Base-by-base conservation (phyloP, 2,888 invertebrate genomes). In the Seira ritae region DNA sequence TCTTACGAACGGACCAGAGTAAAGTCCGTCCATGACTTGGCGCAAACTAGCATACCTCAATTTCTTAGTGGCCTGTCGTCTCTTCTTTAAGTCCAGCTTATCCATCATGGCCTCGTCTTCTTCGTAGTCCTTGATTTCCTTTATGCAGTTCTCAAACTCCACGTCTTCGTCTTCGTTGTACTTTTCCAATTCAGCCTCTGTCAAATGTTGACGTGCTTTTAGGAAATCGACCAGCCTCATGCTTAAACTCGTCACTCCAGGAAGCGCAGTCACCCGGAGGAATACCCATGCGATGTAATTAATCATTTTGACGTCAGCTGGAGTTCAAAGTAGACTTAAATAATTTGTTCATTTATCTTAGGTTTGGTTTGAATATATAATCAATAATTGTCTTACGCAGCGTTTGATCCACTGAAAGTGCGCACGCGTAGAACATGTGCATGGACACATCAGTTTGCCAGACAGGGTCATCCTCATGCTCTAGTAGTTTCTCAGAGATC, bases 361-460 rank as follows among this genome's bases (percentile, higher is more conserved):
- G n/a, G n/a, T n/a, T n/a, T 67, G 17, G 8, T 24, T 19, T 67
- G 10, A 24, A n/a, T n/a, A 1, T 67, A 19, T 22, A 3, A 67
- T 24, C 10, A 3, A 42, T n/a, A n/a, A n/a, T n/a, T n/a, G n/a
- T 60, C 81, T 71, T 76, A 81, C 74, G 74, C 20, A 75, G 20
- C 31, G 62, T 70, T 22, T 15, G 75, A 23, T 81, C 81, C 6
- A 70, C 37, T 10, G 81, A 81, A 0, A 66, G 22, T 12, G 71
- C 60, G 24, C 73, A 67, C 12, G 71, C 50, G 23, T 74, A 80
- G 46, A 80, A 74, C 62, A 76, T 70, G 22, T 75, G 81, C 81
- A 81, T 81, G 17, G 81, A 81, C 6, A 81, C 81, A 66, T 81
- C 75, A 6, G 81, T 81, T 20, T 75, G 75, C 80, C 81, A 81